Evolutionary conservation across 2,113 vertebrate species (phyloP).

Genomic region (Marcusenius ussheri): DNA sequence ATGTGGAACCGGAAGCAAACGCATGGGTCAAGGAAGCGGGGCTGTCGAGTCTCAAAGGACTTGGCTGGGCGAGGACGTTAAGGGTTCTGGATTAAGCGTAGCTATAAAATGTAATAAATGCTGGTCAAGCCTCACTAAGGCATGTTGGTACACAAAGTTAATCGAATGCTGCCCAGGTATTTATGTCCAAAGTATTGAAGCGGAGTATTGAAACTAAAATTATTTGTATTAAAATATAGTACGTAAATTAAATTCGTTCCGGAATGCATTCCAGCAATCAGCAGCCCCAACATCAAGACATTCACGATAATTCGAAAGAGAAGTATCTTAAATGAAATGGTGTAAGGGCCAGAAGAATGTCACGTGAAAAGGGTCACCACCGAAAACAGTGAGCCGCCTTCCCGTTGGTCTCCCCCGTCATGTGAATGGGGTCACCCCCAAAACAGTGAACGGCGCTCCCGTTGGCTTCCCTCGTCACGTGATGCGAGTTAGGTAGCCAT

Average conservation of each 20-base stretch:
- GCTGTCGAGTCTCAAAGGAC: neutral
- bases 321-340: neutral
- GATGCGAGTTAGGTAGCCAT: slow-evolving; percentile 58
- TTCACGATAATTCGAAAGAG: neutral
- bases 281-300: neutral
- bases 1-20: neutral
- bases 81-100: neutral
- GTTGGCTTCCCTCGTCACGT: slow-evolving; percentile 35
- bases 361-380: slow-evolving; percentile 1
- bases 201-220: neutral
- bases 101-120: neutral
- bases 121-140: neutral
- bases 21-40: neutral
- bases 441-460: neutral
- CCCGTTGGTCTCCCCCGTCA: neutral
- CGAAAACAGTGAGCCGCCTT: neutral
- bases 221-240: neutral
- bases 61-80: neutral
- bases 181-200: neutral
- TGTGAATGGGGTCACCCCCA: neutral
- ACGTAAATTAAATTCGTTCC: neutral
- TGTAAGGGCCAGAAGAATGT: neutral
- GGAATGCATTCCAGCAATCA: neutral
- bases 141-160: neutral
- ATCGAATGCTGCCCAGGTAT: neutral